phyloP scores from a whole-genome alignment of 2,113 vertebrate species.

The Grammatotria lemairii region DNA sequence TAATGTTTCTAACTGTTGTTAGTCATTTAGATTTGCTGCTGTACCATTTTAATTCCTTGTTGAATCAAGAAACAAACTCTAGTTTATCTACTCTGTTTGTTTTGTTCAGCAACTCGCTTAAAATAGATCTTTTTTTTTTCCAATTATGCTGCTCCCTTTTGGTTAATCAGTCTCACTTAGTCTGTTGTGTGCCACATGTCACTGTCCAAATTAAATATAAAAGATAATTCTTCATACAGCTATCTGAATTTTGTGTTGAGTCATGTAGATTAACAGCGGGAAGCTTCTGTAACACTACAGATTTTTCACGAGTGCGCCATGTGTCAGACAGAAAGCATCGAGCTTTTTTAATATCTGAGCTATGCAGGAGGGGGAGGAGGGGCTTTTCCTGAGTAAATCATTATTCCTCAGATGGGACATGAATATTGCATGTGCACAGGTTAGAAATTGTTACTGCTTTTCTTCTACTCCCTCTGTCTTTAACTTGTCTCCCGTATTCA shows the following conservation, averaged over 20 bases:
- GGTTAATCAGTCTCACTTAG: background rate
- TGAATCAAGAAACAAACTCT: background rate
- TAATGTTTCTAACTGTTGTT: background rate
- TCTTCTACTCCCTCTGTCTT: background rate
- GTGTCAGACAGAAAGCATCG: background rate
- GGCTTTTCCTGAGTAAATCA: background rate
- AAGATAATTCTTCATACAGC: background rate
- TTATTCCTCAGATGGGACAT: background rate
- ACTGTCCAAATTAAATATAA: background rate
- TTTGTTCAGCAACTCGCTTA: background rate
- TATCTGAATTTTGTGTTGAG: background rate
- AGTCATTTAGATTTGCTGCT: background rate
- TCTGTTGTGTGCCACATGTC: background rate
- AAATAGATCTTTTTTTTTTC: background rate
- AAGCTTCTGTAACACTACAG: background rate
- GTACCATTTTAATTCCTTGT: background rate
- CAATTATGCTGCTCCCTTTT: background rate
- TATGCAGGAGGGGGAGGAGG: background rate
- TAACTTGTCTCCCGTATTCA: conserved; percentile 27
- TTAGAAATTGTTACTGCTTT: background rate
- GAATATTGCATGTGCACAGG: background rate
- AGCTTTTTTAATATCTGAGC: background rate
- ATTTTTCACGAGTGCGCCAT: background rate
- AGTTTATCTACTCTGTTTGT: background rate
- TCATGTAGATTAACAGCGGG: background rate